Evolutionary conservation across 2,888 invertebrate species (phyloP).

Genomic region (Helobdella robusta): DNA sequence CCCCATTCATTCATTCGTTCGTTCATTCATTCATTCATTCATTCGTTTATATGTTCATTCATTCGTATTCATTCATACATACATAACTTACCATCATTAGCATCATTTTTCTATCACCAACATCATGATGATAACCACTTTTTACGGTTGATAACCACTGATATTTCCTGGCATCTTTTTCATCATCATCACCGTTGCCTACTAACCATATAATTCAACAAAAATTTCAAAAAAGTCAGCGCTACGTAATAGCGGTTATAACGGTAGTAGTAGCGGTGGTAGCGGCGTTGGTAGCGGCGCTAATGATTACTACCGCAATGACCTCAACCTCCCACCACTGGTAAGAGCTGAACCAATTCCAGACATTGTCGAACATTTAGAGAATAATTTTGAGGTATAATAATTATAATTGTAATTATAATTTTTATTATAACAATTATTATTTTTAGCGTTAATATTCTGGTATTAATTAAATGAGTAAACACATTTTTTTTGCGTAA

Average conservation of each 20-base stretch:
- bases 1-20: too few species aligned
- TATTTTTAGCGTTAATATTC: too few species aligned
- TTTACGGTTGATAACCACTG: not conserved
- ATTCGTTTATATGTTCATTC: too few species aligned
- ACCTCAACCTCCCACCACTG: not conserved
- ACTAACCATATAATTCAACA: not conserved
- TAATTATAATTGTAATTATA: not conserved
- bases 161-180: slow-evolving; percentile 1
- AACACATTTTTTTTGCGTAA: too few species aligned
- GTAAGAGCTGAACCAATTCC: slow-evolving; percentile 6
- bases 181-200: slow-evolving; percentile 9
- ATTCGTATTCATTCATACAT: too few species aligned
- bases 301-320: not conserved
- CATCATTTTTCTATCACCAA: not conserved
- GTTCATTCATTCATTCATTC: too few species aligned
- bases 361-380: not conserved
- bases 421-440: too few species aligned
- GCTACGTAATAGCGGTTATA: too few species aligned
- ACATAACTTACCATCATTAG: too few species aligned
- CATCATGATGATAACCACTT: not conserved
- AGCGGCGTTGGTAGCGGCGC: not conserved
- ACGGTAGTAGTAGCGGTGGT: not conserved
- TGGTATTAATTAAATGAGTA: too few species aligned
- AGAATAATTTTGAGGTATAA: not conserved
- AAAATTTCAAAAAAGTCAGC: too few species aligned